Conservation (phyloP, 1,140 invertebrate species). For the Anthonomus grandis region DNA sequence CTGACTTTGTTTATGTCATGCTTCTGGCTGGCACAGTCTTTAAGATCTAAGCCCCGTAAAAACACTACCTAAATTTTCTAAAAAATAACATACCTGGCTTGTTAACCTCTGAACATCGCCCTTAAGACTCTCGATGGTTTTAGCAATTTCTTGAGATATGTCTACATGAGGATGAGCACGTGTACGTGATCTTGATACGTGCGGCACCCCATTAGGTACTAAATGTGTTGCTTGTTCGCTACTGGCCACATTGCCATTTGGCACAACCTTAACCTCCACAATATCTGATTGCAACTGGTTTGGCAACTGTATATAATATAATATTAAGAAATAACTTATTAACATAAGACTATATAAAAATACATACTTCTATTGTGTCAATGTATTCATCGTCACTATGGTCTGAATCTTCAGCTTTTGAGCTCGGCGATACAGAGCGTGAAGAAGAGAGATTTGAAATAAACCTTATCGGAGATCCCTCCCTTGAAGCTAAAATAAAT, state of each 20-base stretch:
- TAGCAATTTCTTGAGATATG: constrained; percentile 49
- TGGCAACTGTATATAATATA: background rate
- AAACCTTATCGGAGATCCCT: constrained; percentile 57
- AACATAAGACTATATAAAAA: background rate
- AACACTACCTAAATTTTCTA: too few relatives aligned
- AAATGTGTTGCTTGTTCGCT: constrained; percentile 27
- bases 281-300: too few relatives aligned
- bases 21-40: too few relatives aligned
- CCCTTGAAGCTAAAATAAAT: constrained; percentile 53
- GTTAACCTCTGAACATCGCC: constrained; percentile 49
- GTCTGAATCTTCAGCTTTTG: constrained; percentile 60
- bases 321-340: background rate
- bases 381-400: constrained; percentile 69
- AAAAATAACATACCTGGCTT: constrained; percentile 47
- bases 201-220: constrained; percentile 29
- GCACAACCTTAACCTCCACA: background rate
- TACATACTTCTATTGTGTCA: constrained; percentile 67
- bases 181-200: constrained; percentile 33
- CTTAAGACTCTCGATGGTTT: constrained; percentile 49
- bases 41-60: too few relatives aligned
- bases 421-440: constrained; percentile 52
- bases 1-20: too few relatives aligned
- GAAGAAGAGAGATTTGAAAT: constrained; percentile 49
- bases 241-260: constrained; percentile 1
- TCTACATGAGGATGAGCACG: constrained; percentile 32